A percentile compares a stretch with the other conserved stretches of the same genome.
These are phyloP conservation scores for Rugalucina vietnamica DNA, from an alignment of 2,888 invertebrate genomes.

Conservation along the genomic window DNA sequence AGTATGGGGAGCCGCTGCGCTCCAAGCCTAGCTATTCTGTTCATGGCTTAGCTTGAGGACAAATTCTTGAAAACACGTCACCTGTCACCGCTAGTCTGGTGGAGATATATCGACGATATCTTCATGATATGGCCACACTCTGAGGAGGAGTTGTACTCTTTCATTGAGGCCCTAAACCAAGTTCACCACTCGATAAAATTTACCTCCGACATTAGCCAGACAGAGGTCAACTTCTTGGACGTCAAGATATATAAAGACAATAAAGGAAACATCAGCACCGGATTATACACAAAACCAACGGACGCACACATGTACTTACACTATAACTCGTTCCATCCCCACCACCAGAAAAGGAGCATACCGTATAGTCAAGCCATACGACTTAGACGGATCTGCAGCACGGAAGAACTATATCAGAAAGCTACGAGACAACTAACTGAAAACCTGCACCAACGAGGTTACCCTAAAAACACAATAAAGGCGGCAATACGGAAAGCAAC, in stretches of 20 bases:
- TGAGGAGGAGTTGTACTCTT: background rate
- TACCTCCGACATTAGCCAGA: background rate
- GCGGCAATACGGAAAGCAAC: too few species aligned
- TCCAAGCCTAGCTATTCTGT: slow-evolving; percentile 7
- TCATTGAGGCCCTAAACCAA: background rate
- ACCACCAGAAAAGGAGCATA: background rate
- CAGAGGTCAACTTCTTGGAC: background rate
- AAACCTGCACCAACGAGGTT: background rate
- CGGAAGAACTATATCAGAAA: background rate
- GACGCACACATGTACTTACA: background rate
- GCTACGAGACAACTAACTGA: background rate
- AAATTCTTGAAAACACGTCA: background rate
- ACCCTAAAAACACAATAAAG: background rate
- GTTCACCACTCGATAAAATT: background rate
- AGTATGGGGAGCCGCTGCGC: background rate
- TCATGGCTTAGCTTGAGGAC: slow-evolving; percentile 6
- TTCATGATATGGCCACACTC: background rate
- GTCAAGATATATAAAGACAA: background rate
- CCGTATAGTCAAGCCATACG: too few species aligned
- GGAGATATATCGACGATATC: too few species aligned
- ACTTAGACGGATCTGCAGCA: slow-evolving; percentile 1
- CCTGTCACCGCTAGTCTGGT: background rate
- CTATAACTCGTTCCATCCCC: background rate
- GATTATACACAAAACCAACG: too few species aligned
- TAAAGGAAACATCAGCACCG: background rate